Base-by-base conservation (phyloP, 30 jellyfish, hydroid and myxozoan genomes). In the Catostylus mosaicus region DNA sequence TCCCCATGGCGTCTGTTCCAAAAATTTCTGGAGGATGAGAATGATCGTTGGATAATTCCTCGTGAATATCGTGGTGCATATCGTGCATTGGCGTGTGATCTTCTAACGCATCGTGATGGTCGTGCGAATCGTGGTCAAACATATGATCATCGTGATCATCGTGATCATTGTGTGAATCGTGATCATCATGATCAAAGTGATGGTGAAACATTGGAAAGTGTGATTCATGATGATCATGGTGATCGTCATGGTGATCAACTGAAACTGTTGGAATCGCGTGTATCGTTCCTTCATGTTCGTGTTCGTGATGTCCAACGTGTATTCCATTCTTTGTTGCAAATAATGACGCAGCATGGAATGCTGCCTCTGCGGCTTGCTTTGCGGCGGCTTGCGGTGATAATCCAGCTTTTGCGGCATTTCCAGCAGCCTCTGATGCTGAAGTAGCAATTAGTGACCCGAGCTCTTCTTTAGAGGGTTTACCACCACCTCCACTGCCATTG, bases 301-400 rank as follows among this genome's bases (percentile, higher is more conserved):
- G 56, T n/a, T n/a, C 63, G 20, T 4, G 82, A 54, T 66, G 90
- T 52, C 84, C 84, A 7, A 68, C 65, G 26, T 80, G 90, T 9
- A 67, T 30, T 9, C 90, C 90, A 50, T 80, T 80, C 68, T 80
- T 80, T 18, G 90, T 80, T n/a, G 90, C 83, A 67, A 80, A 80
- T 69, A 80, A 34, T 9, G 90, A 86, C 1, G 98, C 98, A 3
- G 98, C 88, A 43, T 84, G 90, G 52, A 75, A 73, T 10, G 96
- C 98, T 3, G 96, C 98, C 64, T 91, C 96, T 9, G 98, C 98
- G 18, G 95, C 94, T 45, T 67, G 75, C 16, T 77, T 57, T 3
- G 98, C 98, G 10, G 89, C 93, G 35, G 86, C 94, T 40, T 75
- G 83, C 36, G 96, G 98, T 2, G 92, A 61, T 34, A 63, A 27